phyloP scores from a whole-genome alignment of 2,888 invertebrate species.

The Spodoptera exigua region DNA sequence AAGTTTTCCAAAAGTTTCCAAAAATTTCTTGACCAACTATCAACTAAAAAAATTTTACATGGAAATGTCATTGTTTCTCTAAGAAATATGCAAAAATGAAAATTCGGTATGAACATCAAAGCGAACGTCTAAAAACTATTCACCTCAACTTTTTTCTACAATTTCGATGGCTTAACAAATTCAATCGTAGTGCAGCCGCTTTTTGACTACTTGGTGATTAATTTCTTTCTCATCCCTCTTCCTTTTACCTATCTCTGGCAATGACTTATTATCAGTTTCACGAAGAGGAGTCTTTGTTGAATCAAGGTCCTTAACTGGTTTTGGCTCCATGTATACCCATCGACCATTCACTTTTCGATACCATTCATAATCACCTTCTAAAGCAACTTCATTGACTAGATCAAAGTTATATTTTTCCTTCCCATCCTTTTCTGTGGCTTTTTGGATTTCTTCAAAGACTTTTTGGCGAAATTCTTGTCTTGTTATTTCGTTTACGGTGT shows the following conservation, averaged over 20 bases:
- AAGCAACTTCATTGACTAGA: constrained; percentile 82
- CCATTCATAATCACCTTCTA: constrained; percentile 86
- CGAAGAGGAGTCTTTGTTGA: constrained; percentile 1
- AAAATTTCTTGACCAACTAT: too few relatives aligned
- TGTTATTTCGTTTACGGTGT: constrained; percentile 67
- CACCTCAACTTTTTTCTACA: too few relatives aligned
- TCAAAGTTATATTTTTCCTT: constrained; percentile 89
- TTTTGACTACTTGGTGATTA: constrained; percentile 61
- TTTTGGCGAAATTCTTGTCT: constrained; percentile 69
- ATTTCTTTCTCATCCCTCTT: constrained; percentile 50
- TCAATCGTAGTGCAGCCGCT: constrained; percentile 22
- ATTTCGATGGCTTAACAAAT: too few relatives aligned
- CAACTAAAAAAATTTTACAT: too few relatives aligned
- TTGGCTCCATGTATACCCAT: constrained; percentile 65
- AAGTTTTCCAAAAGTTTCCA: too few relatives aligned
- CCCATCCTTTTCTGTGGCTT: constrained; percentile 61
- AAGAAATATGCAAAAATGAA: too few relatives aligned
- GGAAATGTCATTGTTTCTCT: too few relatives aligned
- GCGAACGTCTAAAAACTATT: too few relatives aligned
- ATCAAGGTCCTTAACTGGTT: constrained; percentile 2
- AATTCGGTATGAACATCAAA: too few relatives aligned
- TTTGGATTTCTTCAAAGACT: constrained; percentile 65
- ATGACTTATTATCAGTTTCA: constrained; percentile 71
- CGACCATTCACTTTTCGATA: constrained; percentile 56
- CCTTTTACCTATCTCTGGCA: constrained; percentile 62